These are phyloP conservation scores for Pherbina coryleti DNA, from an alignment of 2,888 invertebrate genomes.

Conservation along the genomic window DNA sequence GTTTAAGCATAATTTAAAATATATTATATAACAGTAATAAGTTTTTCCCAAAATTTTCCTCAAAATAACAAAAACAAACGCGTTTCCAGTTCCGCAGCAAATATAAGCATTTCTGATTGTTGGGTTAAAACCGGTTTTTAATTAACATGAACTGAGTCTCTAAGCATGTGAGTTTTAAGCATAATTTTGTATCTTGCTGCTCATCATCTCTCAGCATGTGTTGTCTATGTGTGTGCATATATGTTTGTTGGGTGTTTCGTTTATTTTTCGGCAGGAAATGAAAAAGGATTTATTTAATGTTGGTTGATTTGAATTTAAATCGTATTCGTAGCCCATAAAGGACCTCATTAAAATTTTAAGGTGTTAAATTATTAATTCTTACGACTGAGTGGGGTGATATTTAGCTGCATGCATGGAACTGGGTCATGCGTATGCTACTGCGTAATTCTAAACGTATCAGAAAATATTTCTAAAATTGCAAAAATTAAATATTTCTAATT, in stretches of 20 bases:
- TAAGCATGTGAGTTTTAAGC: background rate
- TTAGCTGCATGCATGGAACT: background rate
- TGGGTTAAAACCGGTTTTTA: slow-evolving; percentile 62
- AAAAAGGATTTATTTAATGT: background rate
- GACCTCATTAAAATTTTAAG: slow-evolving; percentile 32
- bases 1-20: background rate
- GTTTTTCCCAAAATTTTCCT: too few relatives aligned
- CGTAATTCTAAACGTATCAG: background rate
- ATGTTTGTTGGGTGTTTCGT: background rate
- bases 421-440: background rate
- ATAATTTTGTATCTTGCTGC: background rate
- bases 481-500: too few relatives aligned
- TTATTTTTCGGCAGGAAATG: background rate
- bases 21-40: too few relatives aligned
- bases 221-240: background rate
- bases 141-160: slow-evolving; percentile 65
- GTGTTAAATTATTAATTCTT: slow-evolving; percentile 21
- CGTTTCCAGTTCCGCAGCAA: too few relatives aligned
- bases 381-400: background rate
- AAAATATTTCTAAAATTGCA: too few relatives aligned
- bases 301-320: slow-evolving; percentile 21
- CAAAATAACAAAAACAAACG: too few relatives aligned
- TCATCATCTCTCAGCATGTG: background rate
- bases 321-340: slow-evolving; percentile 11
- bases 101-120: background rate